These are phyloP conservation scores for Vanessa tameamea DNA, from an alignment of 1,140 invertebrate genomes.

Conservation along the genomic window DNA sequence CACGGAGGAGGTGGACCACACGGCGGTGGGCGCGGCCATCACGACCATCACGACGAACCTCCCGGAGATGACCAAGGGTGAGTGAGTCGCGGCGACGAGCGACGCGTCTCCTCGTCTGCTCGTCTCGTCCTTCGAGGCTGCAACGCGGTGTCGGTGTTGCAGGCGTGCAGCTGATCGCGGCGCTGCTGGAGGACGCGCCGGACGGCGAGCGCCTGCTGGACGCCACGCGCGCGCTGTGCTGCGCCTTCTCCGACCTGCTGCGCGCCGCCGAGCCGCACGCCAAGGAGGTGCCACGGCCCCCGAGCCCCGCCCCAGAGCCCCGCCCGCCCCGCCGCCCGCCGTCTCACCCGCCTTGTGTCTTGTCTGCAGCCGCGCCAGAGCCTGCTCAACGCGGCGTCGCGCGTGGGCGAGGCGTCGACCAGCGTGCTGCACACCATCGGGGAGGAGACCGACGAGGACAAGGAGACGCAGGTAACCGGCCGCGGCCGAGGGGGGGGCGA, in stretches of 20 bases:
- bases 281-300: conserved; percentile 88
- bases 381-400: conserved; percentile 95
- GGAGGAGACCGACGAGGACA: conserved; percentile 91
- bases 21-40: conserved; percentile 97
- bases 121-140: no score
- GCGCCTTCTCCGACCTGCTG: conserved; percentile 96
- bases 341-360: no score
- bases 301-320: neutral
- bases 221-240: conserved; percentile 94
- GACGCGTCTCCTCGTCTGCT: no score
- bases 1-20: conserved; percentile 93
- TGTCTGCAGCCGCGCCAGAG: conserved; percentile 90
- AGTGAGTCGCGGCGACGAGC: neutral
- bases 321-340: no score
- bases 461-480: conserved; percentile 84
- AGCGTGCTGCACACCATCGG: conserved; percentile 96
- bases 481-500: no score
- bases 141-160: neutral
- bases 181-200: conserved; percentile 91
- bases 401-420: conserved; percentile 97
- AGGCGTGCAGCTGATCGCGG: conserved; percentile 95
- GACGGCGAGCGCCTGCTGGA: conserved; percentile 93
- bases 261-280: conserved; percentile 96
- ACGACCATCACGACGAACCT: conserved; percentile 98
- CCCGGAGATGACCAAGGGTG: conserved; percentile 95